These are phyloP conservation scores for Tympanoctomys barrerae DNA, from an alignment of 2,797 vertebrate genomes.

Conservation along the genomic window DNA sequence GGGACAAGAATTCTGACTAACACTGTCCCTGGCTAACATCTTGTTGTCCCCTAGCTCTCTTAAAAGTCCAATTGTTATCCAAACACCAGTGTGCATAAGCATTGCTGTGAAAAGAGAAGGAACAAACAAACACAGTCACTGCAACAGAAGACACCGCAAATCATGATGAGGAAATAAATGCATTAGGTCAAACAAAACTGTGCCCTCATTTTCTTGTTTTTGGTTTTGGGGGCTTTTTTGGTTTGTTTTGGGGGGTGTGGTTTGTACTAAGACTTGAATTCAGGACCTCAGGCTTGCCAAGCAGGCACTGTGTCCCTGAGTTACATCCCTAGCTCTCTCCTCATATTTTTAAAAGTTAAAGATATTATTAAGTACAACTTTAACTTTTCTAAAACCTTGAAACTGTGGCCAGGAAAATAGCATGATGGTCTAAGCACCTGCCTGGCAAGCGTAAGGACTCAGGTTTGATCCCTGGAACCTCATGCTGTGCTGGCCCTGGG, in stretches of 20 bases:
- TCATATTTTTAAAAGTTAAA: slow-evolving; percentile 42
- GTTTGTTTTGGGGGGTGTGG: no score
- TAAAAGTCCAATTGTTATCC: not conserved
- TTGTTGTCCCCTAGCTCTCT: not conserved
- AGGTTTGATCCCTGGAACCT: no score
- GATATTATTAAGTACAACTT: not conserved
- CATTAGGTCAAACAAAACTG: not conserved
- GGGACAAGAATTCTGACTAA: not conserved
- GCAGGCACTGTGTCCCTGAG: no score
- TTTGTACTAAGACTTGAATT: no score
- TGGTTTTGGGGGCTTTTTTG: no score
- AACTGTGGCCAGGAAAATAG: not conserved
- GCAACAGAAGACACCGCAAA: not conserved
- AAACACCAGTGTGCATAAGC: not conserved
- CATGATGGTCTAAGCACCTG: no score
- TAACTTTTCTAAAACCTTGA: not conserved
- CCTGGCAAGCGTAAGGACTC: no score
- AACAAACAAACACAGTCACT: not conserved
- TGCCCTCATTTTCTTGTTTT: not conserved
- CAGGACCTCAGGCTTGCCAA: no score
- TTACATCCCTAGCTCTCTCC: not conserved
- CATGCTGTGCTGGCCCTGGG: no score
- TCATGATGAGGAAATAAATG: not conserved
- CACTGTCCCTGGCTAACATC: not conserved
- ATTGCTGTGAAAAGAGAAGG: not conserved